Evolutionary conservation across 2,888 invertebrate genomes (phyloP), one percentile per base, ranked within the genome.

Genomic region (Tetheella fluctuosa): DNA sequence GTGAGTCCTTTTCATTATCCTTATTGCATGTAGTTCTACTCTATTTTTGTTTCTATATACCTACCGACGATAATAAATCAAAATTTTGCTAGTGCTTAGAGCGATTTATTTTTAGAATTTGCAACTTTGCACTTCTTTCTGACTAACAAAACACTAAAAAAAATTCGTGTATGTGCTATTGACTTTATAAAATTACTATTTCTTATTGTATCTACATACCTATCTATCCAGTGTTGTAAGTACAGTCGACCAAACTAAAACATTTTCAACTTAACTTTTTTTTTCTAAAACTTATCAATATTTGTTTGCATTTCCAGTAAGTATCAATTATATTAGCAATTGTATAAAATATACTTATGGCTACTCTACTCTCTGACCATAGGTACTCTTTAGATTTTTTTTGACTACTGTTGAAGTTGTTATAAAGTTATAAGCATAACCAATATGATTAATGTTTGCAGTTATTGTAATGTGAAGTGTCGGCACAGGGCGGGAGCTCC

Each of bases 391-490:
- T n/a, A n/a, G n/a, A n/a, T n/a, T n/a, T n/a, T n/a, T n/a, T n/a
- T n/a, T n/a, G n/a, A n/a, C n/a, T n/a, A 34, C 13, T 13, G 2
- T 2, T 10, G 30, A 13, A 34, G 13, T 2, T 34, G 13, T 20
- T 17, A 48, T 48, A 15, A 48, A 48, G 17, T 55, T 56, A 52
- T 57, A 34, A 57, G 13, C 13, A 58, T 52, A 37, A 30, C 39
- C 48, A 48, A 48, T 48, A 48, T 23, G 23, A 57, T 57, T 52
- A 60, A 52, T 61, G 60, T 59, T 80, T 80, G 53, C 86, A 92
- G 92, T 84, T 85, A 73, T 81, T 87, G 91, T 91, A 84, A 91
- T 89, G 90, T 89, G 84, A 93, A 85, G 80, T 72, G 70, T 64
- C 64, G 62, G 61, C 72, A 70, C 68, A 68, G 69, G 79, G 80